These are phyloP conservation scores for Martes martes DNA, from an alignment of 2,113 vertebrate species.

Conservation along the genomic window DNA sequence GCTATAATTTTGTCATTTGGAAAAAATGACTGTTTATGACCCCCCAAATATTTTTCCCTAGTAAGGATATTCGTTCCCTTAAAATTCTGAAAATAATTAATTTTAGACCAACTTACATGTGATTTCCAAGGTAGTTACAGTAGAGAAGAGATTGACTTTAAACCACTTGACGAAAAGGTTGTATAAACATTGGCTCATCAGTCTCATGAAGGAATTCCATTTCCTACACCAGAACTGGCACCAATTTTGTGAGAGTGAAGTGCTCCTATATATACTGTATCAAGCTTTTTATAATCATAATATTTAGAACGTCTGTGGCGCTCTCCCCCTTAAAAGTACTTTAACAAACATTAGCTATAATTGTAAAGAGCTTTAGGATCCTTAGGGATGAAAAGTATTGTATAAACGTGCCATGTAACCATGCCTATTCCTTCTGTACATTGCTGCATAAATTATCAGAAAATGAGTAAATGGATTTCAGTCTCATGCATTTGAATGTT, in stretches of 20 bases:
- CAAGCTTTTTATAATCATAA: slow-evolving; percentile 71
- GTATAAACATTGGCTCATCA: slow-evolving; percentile 26
- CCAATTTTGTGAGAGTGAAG: slow-evolving; percentile 15
- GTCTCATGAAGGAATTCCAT: slow-evolving; percentile 10
- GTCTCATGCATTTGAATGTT: slow-evolving; percentile 67
- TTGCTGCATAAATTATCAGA: slow-evolving; percentile 72
- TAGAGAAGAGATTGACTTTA: not conserved
- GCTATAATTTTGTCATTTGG: not conserved
- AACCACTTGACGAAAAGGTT: slow-evolving; percentile 21
- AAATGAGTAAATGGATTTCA: slow-evolving; percentile 73
- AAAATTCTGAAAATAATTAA: slow-evolving; percentile 14
- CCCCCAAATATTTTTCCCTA: not conserved
- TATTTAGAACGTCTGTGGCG: slow-evolving; percentile 56
- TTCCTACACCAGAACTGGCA: slow-evolving; percentile 11
- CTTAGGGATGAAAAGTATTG: slow-evolving; percentile 67
- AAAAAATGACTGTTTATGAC: slow-evolving; percentile 19
- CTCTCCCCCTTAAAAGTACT: slow-evolving; percentile 57
- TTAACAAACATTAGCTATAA: slow-evolving; percentile 76
- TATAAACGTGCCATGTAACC: slow-evolving; percentile 69
- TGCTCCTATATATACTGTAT: slow-evolving; percentile 56
- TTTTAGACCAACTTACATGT: not conserved
- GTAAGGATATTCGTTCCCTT: not conserved
- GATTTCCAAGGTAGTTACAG: not conserved
- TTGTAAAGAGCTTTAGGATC: slow-evolving; percentile 65
- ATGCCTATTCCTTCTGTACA: slow-evolving; percentile 74